Percentiles rank a stretch among this genome's conserved stretches.
Conservation (phyloP, 1,140 invertebrate genomes). For the Andricus grossulariae region DNA sequence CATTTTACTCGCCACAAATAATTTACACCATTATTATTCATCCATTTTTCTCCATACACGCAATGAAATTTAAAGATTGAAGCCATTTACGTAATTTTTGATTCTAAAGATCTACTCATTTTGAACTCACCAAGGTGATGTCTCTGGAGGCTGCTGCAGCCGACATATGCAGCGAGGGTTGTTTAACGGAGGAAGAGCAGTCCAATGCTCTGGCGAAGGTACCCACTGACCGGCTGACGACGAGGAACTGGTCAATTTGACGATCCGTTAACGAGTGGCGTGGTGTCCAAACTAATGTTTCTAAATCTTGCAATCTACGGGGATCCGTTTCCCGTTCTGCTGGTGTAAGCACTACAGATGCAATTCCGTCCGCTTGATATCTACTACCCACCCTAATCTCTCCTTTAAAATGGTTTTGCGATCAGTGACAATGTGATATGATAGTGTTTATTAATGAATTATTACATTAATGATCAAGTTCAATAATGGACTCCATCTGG, state of each 20-base stretch:
- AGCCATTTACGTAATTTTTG: background rate
- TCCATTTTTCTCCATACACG: no score
- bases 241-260: slow-evolving; percentile 99
- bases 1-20: no score
- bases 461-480: no score
- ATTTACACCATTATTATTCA: no score
- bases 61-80: no score
- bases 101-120: background rate
- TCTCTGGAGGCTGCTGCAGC: slow-evolving; percentile 98
- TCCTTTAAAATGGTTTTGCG: slow-evolving; percentile 51
- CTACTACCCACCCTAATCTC: slow-evolving; percentile 91
- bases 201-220: slow-evolving; percentile 99
- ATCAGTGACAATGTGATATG: no score
- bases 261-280: slow-evolving; percentile 92
- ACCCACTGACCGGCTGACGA: slow-evolving; percentile 97
- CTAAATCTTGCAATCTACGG: slow-evolving; percentile 87
- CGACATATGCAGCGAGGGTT: slow-evolving; percentile 98
- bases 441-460: no score
- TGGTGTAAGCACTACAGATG: slow-evolving; percentile 65
- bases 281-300: slow-evolving; percentile 96
- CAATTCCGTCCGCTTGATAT: slow-evolving; percentile 92
- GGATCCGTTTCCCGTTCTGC: slow-evolving; percentile 83
- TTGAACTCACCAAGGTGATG: slow-evolving; percentile 89
- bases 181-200: slow-evolving; percentile 97
- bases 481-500: no score